Evolutionary conservation across 35 echinoderm and acorn worm species (phyloP).

Genomic region (Eucidaris tribuloides): DNA sequence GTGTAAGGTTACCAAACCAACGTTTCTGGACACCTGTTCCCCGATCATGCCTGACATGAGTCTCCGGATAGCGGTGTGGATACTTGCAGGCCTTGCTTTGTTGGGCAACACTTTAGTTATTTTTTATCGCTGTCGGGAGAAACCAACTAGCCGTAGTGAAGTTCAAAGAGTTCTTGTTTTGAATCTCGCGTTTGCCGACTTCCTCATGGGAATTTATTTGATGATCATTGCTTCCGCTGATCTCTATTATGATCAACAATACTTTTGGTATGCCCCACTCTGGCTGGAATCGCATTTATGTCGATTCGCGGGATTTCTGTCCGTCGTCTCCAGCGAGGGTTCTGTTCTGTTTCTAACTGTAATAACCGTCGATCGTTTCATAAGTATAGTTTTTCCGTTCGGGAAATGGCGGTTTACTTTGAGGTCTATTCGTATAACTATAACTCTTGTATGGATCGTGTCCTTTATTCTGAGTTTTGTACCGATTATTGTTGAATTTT

Average conservation of each 20-base stretch:
- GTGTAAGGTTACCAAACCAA: too few relatives aligned
- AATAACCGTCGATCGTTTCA: constrained; percentile 67
- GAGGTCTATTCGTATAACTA: constrained; percentile 1
- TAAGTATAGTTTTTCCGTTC: constrained; percentile 67
- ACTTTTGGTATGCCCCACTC: constrained; percentile 22
- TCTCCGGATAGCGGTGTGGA: too few relatives aligned
- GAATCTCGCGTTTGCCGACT: constrained; percentile 72
- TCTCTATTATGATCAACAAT: constrained; percentile 44
- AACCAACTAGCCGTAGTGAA: too few relatives aligned
- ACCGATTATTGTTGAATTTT: constrained; percentile 23
- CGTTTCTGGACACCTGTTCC: too few relatives aligned
- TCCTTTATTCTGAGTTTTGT: constrained; percentile 14
- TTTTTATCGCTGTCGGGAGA: too few relatives aligned
- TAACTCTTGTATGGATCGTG: constrained; percentile 26
- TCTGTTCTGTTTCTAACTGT: constrained; percentile 60
- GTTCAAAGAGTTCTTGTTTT: too few relatives aligned
- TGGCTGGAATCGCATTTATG: constrained; percentile 41
- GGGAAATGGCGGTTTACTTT: constrained; percentile 33
- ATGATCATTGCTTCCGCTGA: constrained; percentile 59
- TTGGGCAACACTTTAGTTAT: too few relatives aligned
- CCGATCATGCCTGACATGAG: too few relatives aligned
- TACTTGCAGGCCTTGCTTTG: too few relatives aligned
- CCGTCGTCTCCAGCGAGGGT: constrained; percentile 53
- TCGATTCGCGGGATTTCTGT: constrained; percentile 47
- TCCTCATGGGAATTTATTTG: constrained; percentile 70